phyloP scores from a whole-genome alignment of 1,140 invertebrate species.

The Chelonus insularis region DNA sequence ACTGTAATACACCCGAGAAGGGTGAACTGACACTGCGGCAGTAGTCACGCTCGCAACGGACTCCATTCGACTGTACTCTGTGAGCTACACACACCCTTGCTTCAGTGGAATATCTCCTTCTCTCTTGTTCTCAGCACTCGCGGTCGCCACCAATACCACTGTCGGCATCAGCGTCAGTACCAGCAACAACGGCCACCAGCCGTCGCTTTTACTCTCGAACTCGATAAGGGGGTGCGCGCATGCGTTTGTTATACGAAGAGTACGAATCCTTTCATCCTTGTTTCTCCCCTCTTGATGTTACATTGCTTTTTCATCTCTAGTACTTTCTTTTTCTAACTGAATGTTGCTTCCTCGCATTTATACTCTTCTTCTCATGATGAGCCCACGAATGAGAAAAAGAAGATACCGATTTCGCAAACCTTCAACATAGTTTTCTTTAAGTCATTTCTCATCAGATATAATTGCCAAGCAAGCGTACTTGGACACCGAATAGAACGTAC shows the following conservation, averaged over 20 bases:
- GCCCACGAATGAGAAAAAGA: conserved; percentile 15
- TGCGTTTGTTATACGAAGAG: conserved; percentile 29
- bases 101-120: conserved; percentile 10
- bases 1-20: not conserved
- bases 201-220: conserved; percentile 52
- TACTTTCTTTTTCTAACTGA: not conserved
- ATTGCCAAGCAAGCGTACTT: conserved; percentile 22
- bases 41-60: conserved; percentile 25
- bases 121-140: conserved; percentile 6
- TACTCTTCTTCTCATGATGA: conserved; percentile 13
- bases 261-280: conserved; percentile 13
- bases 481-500: conserved; percentile 16
- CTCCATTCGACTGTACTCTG: conserved; percentile 32
- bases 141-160: conserved; percentile 19
- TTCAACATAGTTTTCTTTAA: conserved; percentile 41
- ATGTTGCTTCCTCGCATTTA: not conserved
- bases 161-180: conserved; percentile 12
- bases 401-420: conserved; percentile 46
- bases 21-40: conserved; percentile 10
- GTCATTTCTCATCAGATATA: conserved; percentile 42
- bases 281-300: conserved; percentile 16
- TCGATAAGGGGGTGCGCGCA: conserved; percentile 50
- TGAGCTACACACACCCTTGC: conserved; percentile 33
- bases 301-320: conserved; percentile 21
- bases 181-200: conserved; percentile 24